These are phyloP conservation scores for Zaprionus lineosus DNA, from an alignment of 2,888 invertebrate genomes.

Conservation along the genomic window DNA sequence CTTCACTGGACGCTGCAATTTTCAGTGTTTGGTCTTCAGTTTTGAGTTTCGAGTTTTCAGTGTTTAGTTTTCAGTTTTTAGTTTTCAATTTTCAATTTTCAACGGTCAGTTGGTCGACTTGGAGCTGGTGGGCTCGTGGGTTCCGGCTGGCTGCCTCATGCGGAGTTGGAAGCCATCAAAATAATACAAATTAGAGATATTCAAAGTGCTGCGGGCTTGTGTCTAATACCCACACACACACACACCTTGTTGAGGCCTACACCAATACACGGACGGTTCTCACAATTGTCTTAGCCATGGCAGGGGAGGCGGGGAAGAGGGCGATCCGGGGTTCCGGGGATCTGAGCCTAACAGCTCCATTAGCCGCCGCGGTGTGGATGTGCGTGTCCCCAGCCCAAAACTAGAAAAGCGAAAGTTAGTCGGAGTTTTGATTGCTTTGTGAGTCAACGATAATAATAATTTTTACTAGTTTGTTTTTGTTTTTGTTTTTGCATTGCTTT, in stretches of 20 bases:
- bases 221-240: slow-evolving; percentile 56
- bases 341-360: slow-evolving; percentile 47
- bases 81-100: slow-evolving; percentile 80
- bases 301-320: no score
- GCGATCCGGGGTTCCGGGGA: not conserved
- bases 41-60: no score
- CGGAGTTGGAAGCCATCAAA: slow-evolving; percentile 35
- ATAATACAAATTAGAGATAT: slow-evolving; percentile 69
- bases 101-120: slow-evolving; percentile 75
- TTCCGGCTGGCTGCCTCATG: slow-evolving; percentile 46
- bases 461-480: no score
- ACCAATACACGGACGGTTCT: slow-evolving; percentile 45
- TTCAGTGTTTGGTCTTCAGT: slow-evolving; percentile 79
- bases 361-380: slow-evolving; percentile 31
- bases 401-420: slow-evolving; percentile 67
- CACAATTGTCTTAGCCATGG: slow-evolving; percentile 55
- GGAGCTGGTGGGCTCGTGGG: no score
- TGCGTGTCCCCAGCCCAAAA: slow-evolving; percentile 24
- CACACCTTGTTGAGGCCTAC: not conserved
- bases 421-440: slow-evolving; percentile 38
- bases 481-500: not conserved
- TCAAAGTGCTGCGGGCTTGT: slow-evolving; percentile 60
- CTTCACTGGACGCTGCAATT: slow-evolving; percentile 76
- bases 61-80: no score
- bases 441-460: slow-evolving; percentile 7